Evolutionary conservation across 2,888 invertebrate genomes (phyloP), one percentile per base, ranked within the genome.

Genomic region (Erannis defoliaria): DNA sequence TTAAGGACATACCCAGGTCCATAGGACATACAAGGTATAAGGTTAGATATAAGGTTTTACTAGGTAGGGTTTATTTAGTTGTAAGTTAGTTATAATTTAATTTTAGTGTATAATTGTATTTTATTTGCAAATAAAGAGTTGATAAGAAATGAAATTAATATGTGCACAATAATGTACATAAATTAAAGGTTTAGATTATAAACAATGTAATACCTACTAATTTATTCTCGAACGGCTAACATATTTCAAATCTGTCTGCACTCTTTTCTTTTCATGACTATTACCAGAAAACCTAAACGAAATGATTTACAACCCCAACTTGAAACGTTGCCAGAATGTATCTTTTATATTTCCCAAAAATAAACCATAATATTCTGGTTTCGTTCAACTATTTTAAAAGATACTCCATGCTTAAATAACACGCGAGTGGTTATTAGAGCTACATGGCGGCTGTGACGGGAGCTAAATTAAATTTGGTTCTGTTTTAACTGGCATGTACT

Each of bases 251-350:
- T 35, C 51, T 62, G 35, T 53, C 42, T 53, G 12, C 46, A 59
- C 55, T 61, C 57, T 46, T 56, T 59, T 58, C 33, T 63, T 65
- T 64, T 61, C 58, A 62, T 62, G 54, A 54, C 35, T 67, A 64
- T 60, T 67, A 66, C 49, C 37, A 61, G 53, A 55, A 59, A 68
- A 67, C 63, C 62, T 64, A 68, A 62, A 61, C 62, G 14, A 29
- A 29, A 64, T 67, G 65, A 68, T 71, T 67, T 68, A 71, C 62
- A 31, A 59, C 46, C 63, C 65, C 29, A 58, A 54, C 62, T 71
- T 71, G 70, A 71, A 67, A 50, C 29, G 50, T 48, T 68, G 70
- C 70, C 70, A 71, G 53, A 67, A 48, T 67, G 64, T 65, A 63
- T 62, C 66, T 64, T 42, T 42, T 40, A 59, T 58, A 48, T 68